Percentiles rank a stretch among this genome's conserved stretches.
Conservation (phyloP, 2,888 invertebrate genomes). For the Zaprionus obscuricornis region DNA sequence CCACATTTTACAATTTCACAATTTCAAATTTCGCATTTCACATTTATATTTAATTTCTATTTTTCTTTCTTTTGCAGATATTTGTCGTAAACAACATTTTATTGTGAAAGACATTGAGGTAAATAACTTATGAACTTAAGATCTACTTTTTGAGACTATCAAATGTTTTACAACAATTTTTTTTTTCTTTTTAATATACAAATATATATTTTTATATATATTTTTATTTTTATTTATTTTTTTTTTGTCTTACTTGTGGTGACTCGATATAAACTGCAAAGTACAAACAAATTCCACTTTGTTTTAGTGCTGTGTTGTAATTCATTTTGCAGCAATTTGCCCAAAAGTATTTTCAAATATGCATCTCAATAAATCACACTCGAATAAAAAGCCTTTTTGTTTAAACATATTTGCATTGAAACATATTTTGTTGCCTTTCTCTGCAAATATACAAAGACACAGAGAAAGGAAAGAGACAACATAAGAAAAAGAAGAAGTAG, state of each 20-base stretch:
- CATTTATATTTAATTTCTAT: neutral
- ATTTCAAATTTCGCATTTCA: neutral
- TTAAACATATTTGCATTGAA: constrained; percentile 41
- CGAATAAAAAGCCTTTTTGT: constrained; percentile 55
- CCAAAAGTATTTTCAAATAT: constrained; percentile 42
- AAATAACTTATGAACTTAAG: constrained; percentile 34
- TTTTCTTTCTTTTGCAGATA: constrained; percentile 28
- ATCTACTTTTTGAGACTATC: neutral
- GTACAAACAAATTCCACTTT: too few species aligned
- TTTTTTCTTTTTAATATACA: constrained; percentile 11
- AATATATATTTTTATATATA: too few species aligned
- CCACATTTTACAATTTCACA: neutral
- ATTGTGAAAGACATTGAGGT: constrained; percentile 39
- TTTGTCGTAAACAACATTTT: neutral
- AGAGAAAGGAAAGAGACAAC: too few species aligned
- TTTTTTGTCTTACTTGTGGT: too few species aligned
- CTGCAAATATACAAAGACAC: too few species aligned
- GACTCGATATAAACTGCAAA: too few species aligned
- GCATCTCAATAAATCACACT: constrained; percentile 60
- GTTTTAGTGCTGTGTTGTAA: constrained; percentile 45
- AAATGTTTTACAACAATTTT: constrained; percentile 15
- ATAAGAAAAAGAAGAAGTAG: too few species aligned
- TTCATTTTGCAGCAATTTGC: constrained; percentile 29
- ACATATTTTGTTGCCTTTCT: constrained; percentile 29
- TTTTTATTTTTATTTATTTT: too few species aligned